A percentile compares a stretch with the other conserved stretches of the same genome.
Evolutionary conservation across 2,888 invertebrate species (phyloP).

Genomic region (Myopa testacea): DNA sequence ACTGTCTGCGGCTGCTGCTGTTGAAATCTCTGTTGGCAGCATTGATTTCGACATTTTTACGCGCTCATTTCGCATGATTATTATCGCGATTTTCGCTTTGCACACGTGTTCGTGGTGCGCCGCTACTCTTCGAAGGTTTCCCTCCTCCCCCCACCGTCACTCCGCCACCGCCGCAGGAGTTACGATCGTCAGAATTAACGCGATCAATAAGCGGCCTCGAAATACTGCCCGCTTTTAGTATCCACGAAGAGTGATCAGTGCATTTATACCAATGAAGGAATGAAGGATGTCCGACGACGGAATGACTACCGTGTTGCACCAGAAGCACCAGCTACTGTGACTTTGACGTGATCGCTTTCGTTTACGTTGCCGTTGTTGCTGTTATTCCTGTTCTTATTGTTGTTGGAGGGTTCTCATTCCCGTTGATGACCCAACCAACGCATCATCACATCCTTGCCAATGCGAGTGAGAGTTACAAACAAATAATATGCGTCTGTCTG

Average conservation of each 20-base stretch:
- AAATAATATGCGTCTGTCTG: conserved; percentile 15
- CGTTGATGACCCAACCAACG: neutral
- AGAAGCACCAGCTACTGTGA: neutral
- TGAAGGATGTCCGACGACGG: neutral
- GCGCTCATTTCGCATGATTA: conserved; percentile 60
- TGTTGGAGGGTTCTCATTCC: neutral
- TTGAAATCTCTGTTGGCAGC: neutral
- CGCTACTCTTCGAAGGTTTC: neutral
- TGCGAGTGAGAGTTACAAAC: conserved; percentile 14
- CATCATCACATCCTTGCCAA: neutral
- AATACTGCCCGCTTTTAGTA: neutral
- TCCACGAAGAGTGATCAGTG: conserved; percentile 9
- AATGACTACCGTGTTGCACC: neutral
- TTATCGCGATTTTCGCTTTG: conserved; percentile 58
- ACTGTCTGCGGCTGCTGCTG: neutral
- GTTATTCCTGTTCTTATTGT: neutral
- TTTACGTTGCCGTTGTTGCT: too few species aligned
- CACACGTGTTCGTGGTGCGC: conserved; percentile 43
- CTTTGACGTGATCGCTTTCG: too few species aligned
- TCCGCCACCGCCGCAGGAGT: neutral
- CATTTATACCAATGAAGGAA: neutral
- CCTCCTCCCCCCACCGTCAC: neutral
- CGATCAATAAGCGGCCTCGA: neutral
- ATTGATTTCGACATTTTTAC: conserved; percentile 47
- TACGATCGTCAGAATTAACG: neutral